Evolutionary conservation across 2,113 vertebrate genomes (phyloP), one percentile per base, ranked within the genome.

Genomic region (Nibea coibor): DNA sequence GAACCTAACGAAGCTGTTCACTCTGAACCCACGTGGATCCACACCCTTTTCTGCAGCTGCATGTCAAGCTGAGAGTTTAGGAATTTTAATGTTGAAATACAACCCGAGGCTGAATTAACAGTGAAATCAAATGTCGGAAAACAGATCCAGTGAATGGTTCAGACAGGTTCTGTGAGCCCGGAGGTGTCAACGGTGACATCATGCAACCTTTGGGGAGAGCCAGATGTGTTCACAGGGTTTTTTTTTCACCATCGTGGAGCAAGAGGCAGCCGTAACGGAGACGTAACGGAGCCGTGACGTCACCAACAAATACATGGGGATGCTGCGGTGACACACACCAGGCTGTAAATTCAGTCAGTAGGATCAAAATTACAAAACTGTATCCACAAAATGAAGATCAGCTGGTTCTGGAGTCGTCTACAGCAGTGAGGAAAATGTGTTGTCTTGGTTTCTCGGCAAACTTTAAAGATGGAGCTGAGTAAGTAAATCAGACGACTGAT

Each of bases 71-170:
- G 57, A 12, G 12, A 51, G 43, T 16, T 28, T 26, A 16, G 20
- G 42, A 10, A 12, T 5, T 7, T 19, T 22, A 45, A 28, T 20
- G 26, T 26, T 45, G 9, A 70, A 80, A 35, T 2, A 16, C 15
- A 15, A 5, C 17, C 43, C 35, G 2, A n/a, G 35, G 24, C 35
- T 1, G 22, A 62, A 2, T 22, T 26, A 43, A 1, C 5, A 64
- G 22, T 3, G 1, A 31, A 54, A 69, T 75, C 31, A n/a, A 56
- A 62, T 15, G 50, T 71, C 43, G 43, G 58, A 69, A 58, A 77
- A 39, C 15, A 10, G 0, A 51, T 26, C 31, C 51, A 53, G n/a
- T 2, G 5, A 0, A 24, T 24, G 15, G 16, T 35, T 24, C 51
- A 11, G 20, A 12, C 17, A 17, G 42, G 73, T 72, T 77, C 61